These are phyloP conservation scores for Corydoras maculifer DNA, from an alignment of 2,113 vertebrate genomes.

Conservation along the genomic window DNA sequence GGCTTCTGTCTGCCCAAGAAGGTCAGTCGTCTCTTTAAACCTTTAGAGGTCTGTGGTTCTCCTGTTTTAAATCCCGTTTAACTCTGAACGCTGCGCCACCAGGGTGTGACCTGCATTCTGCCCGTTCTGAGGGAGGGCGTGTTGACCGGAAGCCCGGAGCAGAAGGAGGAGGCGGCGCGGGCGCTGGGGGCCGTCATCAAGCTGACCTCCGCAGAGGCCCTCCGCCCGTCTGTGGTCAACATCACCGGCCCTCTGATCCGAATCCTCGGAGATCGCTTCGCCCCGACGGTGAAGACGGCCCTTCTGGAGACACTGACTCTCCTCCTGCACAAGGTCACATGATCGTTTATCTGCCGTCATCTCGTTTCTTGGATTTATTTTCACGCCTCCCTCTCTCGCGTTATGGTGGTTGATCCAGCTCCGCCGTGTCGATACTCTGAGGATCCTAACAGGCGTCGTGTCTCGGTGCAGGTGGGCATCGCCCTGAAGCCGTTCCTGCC, in stretches of 20 bases:
- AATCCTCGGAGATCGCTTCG: conserved; percentile 92
- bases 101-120: conserved; percentile 96
- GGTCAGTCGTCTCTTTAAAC: conserved; percentile 58
- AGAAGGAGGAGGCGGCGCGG: conserved; percentile 95
- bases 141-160: conserved; percentile 89
- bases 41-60: background rate
- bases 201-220: conserved; percentile 88
- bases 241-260: conserved; percentile 96
- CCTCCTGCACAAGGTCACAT: conserved; percentile 82
- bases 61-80: background rate
- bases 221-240: conserved; percentile 90
- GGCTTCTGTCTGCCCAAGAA: conserved; percentile 97
- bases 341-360: background rate
- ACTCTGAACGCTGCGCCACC: background rate
- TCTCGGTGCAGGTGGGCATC: conserved; percentile 78
- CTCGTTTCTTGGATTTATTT: background rate
- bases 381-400: too few species aligned
- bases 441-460: background rate
- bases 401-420: too few species aligned
- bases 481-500: conserved; percentile 96
- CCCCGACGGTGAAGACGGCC: conserved; percentile 89
- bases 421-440: too few species aligned
- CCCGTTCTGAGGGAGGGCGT: conserved; percentile 92
- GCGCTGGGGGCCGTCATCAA: conserved; percentile 88
- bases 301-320: conserved; percentile 91